Evolutionary conservation across 2,113 vertebrate genomes (phyloP).

Genomic region (Myrmophylax atrothorax): DNA sequence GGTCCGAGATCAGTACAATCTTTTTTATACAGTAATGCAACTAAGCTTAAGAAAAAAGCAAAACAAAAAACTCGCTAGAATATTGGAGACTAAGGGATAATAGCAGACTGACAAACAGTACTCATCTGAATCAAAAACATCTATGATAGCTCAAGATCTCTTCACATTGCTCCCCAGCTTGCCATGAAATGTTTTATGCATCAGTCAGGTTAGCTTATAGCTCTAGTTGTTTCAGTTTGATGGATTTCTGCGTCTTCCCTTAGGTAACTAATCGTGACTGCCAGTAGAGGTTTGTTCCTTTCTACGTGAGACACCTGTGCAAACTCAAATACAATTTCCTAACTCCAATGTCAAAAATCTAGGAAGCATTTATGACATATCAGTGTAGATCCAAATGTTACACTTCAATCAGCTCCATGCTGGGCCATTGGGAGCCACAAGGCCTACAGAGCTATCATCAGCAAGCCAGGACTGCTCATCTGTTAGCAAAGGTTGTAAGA

Average conservation of each 20-base stretch:
- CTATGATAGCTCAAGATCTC: background rate
- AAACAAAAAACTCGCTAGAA: background rate
- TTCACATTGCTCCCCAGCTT: background rate
- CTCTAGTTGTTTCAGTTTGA: background rate
- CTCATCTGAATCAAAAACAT: background rate
- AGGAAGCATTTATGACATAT: background rate
- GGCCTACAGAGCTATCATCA: background rate
- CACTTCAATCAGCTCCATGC: background rate
- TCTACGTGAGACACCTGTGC: background rate
- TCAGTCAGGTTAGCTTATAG: background rate
- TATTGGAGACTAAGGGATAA: background rate
- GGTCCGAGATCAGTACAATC: background rate
- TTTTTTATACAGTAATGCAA: background rate
- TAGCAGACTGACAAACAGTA: background rate
- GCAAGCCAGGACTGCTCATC: background rate
- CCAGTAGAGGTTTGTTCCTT: background rate
- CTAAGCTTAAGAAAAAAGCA: background rate
- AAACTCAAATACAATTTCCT: background rate
- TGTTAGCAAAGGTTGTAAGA: background rate
- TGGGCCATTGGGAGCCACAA: background rate
- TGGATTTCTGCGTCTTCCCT: background rate
- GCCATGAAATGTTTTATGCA: background rate
- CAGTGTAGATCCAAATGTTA: background rate
- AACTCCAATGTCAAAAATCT: background rate
- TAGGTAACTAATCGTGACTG: background rate